Conservation (phyloP, 2,888 invertebrate species). For the Folsomia manolachei region DNA sequence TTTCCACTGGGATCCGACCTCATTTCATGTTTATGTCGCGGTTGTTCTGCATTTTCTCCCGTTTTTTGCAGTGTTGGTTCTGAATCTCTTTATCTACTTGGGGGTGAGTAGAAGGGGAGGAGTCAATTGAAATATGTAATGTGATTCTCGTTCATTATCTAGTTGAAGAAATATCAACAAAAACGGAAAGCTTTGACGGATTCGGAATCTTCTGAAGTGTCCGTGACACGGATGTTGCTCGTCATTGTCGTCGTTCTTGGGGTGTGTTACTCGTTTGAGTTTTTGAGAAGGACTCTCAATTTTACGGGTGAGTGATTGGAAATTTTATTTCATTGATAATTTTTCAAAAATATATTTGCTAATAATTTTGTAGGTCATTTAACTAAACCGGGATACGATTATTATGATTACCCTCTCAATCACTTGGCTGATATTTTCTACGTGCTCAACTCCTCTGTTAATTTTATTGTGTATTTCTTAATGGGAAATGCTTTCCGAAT, state of each 20-base stretch:
- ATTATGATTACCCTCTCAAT: constrained; percentile 36
- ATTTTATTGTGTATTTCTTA: constrained; percentile 31
- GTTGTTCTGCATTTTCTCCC: constrained; percentile 34
- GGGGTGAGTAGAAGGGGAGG: constrained; percentile 26
- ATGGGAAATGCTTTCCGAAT: constrained; percentile 15
- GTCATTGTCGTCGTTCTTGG: constrained; percentile 33
- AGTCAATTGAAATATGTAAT: neutral
- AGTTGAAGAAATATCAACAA: constrained; percentile 21
- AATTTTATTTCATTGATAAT: neutral
- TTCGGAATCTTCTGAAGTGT: constrained; percentile 1
- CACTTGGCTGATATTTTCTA: constrained; percentile 25
- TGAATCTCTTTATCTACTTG: constrained; percentile 29
- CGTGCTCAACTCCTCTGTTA: constrained; percentile 28
- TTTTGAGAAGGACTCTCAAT: constrained; percentile 26
- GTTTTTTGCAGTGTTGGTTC: constrained; percentile 22
- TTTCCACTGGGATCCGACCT: neutral
- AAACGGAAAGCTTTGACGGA: constrained; percentile 15
- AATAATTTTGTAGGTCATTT: constrained; percentile 14
- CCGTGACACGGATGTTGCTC: constrained; percentile 34
- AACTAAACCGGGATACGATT: constrained; percentile 11
- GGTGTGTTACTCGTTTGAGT: constrained; percentile 39
- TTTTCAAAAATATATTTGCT: too few relatives aligned
- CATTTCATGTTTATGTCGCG: constrained; percentile 28
- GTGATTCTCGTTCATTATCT: neutral
- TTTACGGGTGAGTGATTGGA: constrained; percentile 3